Conservation (phyloP, 2,113 vertebrate genomes). For the Tetrax tetrax region DNA sequence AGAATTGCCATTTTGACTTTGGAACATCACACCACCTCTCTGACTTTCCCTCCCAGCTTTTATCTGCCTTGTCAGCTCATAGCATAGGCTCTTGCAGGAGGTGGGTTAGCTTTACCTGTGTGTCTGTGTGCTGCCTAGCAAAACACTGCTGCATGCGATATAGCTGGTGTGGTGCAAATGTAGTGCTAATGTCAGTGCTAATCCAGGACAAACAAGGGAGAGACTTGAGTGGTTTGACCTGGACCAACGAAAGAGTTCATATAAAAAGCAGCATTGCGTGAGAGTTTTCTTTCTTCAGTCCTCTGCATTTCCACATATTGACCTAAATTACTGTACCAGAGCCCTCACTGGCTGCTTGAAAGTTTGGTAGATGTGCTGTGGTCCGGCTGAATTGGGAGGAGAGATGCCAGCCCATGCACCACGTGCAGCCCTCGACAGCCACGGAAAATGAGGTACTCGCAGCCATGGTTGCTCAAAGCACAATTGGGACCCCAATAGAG, state of each 20-base stretch:
- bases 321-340: not conserved
- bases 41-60: not conserved
- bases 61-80: not conserved
- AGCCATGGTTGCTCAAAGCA: not conserved
- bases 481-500: not conserved
- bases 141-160: not conserved
- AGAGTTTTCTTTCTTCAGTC: not conserved
- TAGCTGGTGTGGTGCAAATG: not conserved
- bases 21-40: not conserved
- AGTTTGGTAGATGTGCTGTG: not conserved
- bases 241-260: not conserved
- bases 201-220: not conserved
- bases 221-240: not conserved
- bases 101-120: not conserved
- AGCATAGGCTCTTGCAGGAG: not conserved
- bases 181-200: not conserved
- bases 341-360: not conserved
- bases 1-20: not conserved
- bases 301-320: not conserved
- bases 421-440: not conserved
- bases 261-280: not conserved
- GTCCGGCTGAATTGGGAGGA: not conserved
- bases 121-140: not conserved
- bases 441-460: not conserved
- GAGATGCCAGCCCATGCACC: not conserved